Evolutionary conservation across 2,113 vertebrate species (phyloP), one percentile per base, ranked within the genome.

Genomic region (Sialia sialis): DNA sequence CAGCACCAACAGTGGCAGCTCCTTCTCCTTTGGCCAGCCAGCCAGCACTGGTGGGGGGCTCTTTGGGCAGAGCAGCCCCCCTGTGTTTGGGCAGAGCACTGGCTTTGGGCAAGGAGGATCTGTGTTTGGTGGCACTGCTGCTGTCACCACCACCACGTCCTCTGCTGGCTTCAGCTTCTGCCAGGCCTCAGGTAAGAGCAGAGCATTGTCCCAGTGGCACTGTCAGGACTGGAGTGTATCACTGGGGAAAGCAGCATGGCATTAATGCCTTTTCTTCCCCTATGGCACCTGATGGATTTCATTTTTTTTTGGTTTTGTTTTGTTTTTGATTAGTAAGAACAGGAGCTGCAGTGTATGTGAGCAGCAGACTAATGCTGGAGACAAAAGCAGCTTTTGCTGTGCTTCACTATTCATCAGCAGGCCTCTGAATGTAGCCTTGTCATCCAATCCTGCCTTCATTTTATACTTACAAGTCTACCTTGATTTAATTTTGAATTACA

Each of bases 91-190:
- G 9, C 99, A 99, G 97, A 98, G 93, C 84, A 83, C 98, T 1
- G 94, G 96, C 49, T 99, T 99, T 29, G 99, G 98, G 1, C 99
- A 99, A 41, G 97, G 94, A 7, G 93, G 97, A 18, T 92, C 98
- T 0, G 91, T 98, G 60, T 99, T 99, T 19, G 99, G 99, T 2
- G 96, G 96, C 9, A 78, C 98, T 41, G 87, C 97, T 0, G 32
- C 97, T 0, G 59, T 97, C 5, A 99, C 99, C n/a, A 98, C 98
- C 16, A 98, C 98, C 1, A 98, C 98, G 0, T 97, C 98, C 0
- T 98, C 99, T 7, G 92, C 98, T 11, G 98, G 98, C 4, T 99
- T 99, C 89, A 98, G 98, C 96, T 99, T 99, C 74, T 98, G 98
- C 84, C 99, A 99, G 63, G 97, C 98, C 9, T 97, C 99, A 91